These are phyloP conservation scores for Polydrusus pterygomalis DNA, from an alignment of 2,888 invertebrate genomes.

Conservation along the genomic window DNA sequence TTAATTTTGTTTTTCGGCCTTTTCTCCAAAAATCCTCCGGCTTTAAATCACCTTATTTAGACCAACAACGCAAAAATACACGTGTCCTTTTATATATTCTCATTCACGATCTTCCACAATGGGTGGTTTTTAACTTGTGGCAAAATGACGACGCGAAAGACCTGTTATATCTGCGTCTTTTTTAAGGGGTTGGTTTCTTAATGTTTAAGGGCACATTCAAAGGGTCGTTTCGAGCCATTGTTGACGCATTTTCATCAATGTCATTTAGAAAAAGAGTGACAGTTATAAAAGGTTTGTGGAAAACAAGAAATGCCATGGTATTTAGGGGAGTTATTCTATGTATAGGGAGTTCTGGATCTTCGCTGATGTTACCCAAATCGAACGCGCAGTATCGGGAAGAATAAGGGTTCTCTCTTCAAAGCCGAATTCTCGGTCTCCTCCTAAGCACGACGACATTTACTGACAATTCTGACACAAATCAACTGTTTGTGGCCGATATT, in stretches of 20 bases:
- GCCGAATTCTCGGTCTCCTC: not conserved
- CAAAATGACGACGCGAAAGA: conserved; percentile 61
- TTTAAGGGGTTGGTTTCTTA: not conserved
- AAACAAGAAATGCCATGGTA: not conserved
- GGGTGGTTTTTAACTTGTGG: conserved; percentile 65
- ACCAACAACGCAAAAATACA: conserved; percentile 44
- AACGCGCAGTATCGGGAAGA: too few species aligned
- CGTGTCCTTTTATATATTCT: conserved; percentile 59
- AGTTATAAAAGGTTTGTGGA: conserved; percentile 32
- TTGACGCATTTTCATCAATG: conserved; percentile 16
- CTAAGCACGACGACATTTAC: not conserved
- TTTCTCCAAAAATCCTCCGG: too few species aligned
- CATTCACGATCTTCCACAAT: conserved; percentile 59
- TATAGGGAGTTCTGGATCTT: too few species aligned
- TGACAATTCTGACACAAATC: not conserved
- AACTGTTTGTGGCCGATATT: not conserved
- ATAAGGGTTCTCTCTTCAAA: not conserved
- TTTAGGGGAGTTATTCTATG: not conserved
- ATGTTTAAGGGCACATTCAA: conserved; percentile 7
- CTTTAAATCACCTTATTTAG: conserved; percentile 11
- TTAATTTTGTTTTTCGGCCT: too few species aligned
- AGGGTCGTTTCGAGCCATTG: conserved; percentile 14
- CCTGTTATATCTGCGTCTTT: conserved; percentile 19
- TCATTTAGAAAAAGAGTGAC: conserved; percentile 16
- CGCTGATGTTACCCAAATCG: too few species aligned